Evolutionary conservation across 2,888 invertebrate species (phyloP), one percentile per base, ranked within the genome.

Genomic region (Cacoxenus indagator): DNA sequence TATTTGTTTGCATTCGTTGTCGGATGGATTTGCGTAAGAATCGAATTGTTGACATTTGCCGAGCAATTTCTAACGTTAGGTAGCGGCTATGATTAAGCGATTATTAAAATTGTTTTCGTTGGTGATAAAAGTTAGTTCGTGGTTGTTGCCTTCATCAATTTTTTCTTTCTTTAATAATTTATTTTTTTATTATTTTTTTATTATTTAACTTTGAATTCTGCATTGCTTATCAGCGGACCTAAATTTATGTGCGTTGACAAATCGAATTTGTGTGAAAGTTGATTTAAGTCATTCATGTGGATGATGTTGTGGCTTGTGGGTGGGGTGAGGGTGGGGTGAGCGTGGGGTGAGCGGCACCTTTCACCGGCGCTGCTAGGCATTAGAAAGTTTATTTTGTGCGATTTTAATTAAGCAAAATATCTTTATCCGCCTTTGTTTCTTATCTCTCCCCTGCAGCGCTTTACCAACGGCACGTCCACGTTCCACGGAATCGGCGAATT

Each of bases 401-500:
- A 61, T 31, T 61, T 9, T 51, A 19, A 51, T 29, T 6, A 24
- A 22, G 22, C 24, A 26, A 1, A 8, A 22, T 26, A 55, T 48
- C 6, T 2, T 14, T 43, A 26, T 54, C 45, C 22, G 2, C 4
- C 29, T 22, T 43, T 64, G 37, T 24, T 1, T 57, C 65, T 9
- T 17, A 29, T 61, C 22, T 67, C 4, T 64, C 61, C 1, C n/a
- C 83, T 84, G 0, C 72, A 87, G 87, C 72, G 87, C 87, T 65
- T 78, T 87, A 74, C 87, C 87, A 31, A 87, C 85, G 76, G 83
- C 84, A 67, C 86, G 87, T 64, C 87, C 87, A 57, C 85, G 87
- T 69, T 87, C 87, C 69, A 87, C 87, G 69, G 87, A 87, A 72
- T 87, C 87, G 68, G 87, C 87, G 11, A 87, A 87, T 65, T 87